Percentiles rank a stretch among this genome's conserved stretches.
phyloP scores from a whole-genome alignment of 2,888 invertebrate genomes.

The Vesta saturnalis region DNA sequence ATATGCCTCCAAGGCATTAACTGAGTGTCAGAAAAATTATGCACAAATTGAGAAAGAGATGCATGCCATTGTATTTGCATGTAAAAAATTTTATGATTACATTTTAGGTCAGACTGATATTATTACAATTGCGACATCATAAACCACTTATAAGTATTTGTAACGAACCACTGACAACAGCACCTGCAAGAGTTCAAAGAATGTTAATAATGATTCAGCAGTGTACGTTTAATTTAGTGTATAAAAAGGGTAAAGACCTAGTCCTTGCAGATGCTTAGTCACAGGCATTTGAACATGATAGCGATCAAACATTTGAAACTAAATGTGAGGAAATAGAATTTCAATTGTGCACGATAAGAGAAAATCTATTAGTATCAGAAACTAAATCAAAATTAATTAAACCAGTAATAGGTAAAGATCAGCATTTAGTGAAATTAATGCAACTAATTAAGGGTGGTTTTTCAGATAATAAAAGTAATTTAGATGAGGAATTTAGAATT shows the following conservation, averaged over 20 bases:
- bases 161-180: neutral
- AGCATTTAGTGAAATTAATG: neutral
- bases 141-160: neutral
- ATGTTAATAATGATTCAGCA: neutral
- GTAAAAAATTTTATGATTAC: neutral
- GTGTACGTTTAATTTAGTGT: neutral
- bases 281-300: neutral
- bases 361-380: neutral
- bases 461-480: neutral
- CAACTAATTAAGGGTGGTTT: neutral
- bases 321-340: neutral
- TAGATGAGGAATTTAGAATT: neutral
- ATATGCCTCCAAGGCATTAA: neutral
- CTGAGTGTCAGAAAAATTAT: neutral
- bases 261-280: neutral
- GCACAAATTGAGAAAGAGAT: neutral
- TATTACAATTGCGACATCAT: neutral
- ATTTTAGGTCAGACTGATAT: neutral
- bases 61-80: neutral
- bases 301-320: neutral
- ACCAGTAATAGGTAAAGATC: neutral
- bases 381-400: neutral
- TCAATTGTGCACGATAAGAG: neutral
- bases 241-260: neutral
- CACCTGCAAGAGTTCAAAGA: neutral